Evolutionary conservation across 2,797 vertebrate species (phyloP), one percentile per base, ranked within the genome.

Genomic region (Coendou prehensilis): DNA sequence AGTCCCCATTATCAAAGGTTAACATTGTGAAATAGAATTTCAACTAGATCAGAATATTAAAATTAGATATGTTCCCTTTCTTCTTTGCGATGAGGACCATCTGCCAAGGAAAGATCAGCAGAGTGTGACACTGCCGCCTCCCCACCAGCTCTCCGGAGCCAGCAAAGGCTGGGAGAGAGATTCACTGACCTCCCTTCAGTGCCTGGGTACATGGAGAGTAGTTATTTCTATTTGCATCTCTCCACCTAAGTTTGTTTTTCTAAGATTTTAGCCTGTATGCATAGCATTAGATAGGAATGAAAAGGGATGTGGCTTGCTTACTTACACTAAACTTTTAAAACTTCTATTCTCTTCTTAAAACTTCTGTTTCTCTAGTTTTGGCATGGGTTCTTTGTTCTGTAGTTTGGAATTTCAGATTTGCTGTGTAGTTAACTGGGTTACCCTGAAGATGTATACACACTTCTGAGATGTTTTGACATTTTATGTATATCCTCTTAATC

Each of bases 241-340:
- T 94, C 30, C 37, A 28, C 37, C 28, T 89, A 2, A 84, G 52
- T 84, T 63, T 81, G 64, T 75, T 54, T 59, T 54, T 18, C 37
- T 54, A 95, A 78, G 80, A 89, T 63, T 93, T 92, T 56, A 93
- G 84, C 78, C 52, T 8, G 1, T 28, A 57, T 45, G 50, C 69
- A 54, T 59, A 67, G 75, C 69, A 89, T 9, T 73, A 84, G 28
- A 10, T 82, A 82, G 50, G 37, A 86, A 83, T 75, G 15, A n/a
- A 90, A 93, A 86, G 26, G 50, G 54, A 88, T 54, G n/a, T 5
- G 13, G 69, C 23, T 83, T 84, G 33, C 33, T 90, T 91, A 93
- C 83, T 63, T 81, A 69, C 94, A 76, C 26, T 89, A 87, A 90
- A 94, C 41, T 88, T 90, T 86, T 54, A 26, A 37, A 76, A 96